phyloP scores from a whole-genome alignment of 1,140 invertebrate species.

The Aricia agestis region DNA sequence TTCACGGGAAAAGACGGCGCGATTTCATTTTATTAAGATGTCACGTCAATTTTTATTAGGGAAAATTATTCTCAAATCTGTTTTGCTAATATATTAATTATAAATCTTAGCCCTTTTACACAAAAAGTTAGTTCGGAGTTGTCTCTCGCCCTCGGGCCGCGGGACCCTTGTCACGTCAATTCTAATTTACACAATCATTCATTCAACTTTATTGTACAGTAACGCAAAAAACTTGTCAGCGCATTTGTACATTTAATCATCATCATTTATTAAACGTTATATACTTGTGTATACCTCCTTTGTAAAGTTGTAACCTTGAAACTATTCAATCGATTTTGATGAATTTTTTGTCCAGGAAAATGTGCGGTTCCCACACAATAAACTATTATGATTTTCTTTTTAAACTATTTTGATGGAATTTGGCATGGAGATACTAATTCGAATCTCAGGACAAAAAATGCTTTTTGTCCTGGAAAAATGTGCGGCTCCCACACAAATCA shows the following conservation, averaged over 20 bases:
- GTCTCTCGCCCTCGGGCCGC: not conserved
- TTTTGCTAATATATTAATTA: slow-evolving; percentile 11
- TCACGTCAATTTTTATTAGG: not conserved
- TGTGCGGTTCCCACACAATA: too few relatives aligned
- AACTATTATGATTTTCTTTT: too few relatives aligned
- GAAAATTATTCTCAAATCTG: not conserved
- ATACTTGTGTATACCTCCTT: too few relatives aligned
- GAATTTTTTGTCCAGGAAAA: too few relatives aligned
- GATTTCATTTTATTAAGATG: not conserved
- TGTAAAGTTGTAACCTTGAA: too few relatives aligned
- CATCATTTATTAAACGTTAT: too few relatives aligned
- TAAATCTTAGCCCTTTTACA: slow-evolving; percentile 11
- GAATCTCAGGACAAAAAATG: too few relatives aligned
- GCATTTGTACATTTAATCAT: not conserved
- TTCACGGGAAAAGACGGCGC: not conserved
- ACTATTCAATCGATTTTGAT: too few relatives aligned
- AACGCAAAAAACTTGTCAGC: slow-evolving; percentile 16
- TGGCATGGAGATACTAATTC: too few relatives aligned
- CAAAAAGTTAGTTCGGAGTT: slow-evolving; percentile 13
- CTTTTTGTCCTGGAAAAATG: too few relatives aligned
- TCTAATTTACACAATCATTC: slow-evolving; percentile 18
- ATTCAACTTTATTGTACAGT: slow-evolving; percentile 20
- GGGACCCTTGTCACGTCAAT: slow-evolving; percentile 22
- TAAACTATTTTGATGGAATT: too few relatives aligned
- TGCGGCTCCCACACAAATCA: too few relatives aligned